A percentile compares a stretch with the other conserved stretches of the same genome.
Evolutionary conservation across 2,113 vertebrate genomes (phyloP).

Genomic region (Peromyscus leucopus): DNA sequence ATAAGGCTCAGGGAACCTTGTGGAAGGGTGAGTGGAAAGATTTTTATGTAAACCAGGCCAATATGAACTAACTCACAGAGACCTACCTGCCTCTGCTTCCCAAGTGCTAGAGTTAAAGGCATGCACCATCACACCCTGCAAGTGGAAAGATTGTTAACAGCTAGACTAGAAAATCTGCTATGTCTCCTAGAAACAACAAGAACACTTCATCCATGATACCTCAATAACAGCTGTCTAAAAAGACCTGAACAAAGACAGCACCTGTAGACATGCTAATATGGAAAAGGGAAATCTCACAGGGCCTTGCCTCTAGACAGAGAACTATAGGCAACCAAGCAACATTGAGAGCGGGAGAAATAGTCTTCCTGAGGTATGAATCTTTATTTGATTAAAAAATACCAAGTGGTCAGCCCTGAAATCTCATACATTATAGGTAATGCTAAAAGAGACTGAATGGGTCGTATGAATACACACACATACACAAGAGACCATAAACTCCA

Average conservation of each 20-base stretch:
- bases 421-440: not conserved
- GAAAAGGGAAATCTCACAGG: not conserved
- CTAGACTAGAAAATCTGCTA: not conserved
- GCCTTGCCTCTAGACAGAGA: not conserved
- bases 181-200: not conserved
- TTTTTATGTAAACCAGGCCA: not conserved
- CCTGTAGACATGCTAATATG: not conserved
- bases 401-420: not conserved
- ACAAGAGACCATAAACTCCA: not conserved
- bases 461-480: not conserved
- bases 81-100: not conserved
- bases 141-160: not conserved
- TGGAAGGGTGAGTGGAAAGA: not conserved
- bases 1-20: not conserved
- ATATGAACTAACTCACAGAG: not conserved
- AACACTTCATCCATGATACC: not conserved
- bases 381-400: not conserved
- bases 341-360: not conserved
- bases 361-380: not conserved
- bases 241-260: not conserved
- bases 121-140: not conserved
- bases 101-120: not conserved
- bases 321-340: not conserved
- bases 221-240: not conserved
- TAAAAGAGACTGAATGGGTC: not conserved